Base-by-base conservation (phyloP, 2,888 invertebrate genomes). In the Anticlea derivata region DNA sequence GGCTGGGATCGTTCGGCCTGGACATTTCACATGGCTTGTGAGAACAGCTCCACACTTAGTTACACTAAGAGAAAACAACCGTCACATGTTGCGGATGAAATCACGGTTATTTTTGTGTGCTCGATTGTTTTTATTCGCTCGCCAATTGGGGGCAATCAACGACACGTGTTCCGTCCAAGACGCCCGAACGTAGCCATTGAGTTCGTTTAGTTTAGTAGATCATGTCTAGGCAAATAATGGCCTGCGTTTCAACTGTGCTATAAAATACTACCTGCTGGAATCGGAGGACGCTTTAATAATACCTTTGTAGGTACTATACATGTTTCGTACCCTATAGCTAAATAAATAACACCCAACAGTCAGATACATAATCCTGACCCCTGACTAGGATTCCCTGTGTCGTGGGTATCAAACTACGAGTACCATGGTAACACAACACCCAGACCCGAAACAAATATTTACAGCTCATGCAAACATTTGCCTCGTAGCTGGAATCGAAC, bases 121-220 rank as follows among this genome's bases (percentile, higher is more conserved):
- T 83, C 80, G 88, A 88, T 89, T 89, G 89, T 90, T 90, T 90
- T 90, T 89, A 90, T 90, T 90, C 84, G 88, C 75, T 82, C 86
- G 87, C 88, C 90, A 90, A 90, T 90, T 90, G 90, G 75, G 89
- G 88, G 83, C 90, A 89, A 90, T 90, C 89, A 90, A 68, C 75
- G 87, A 83, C 89, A 90, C 90, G 90, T 89, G 90, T 87, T 86
- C 73, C 79, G 80, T 67, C 65, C 70, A 77, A 84, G 84, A 82
- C 77, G 81, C 70, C 74, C 74, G 82, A 78, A 82, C 84, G 74
- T 76, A 73, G 68, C 82, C 74, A 85, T 84, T 86, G 78, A 84
- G 82, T 81, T 81, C 78, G 73, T 83, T 73, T 61, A 41, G 46
- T 27, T 50, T 50, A 45, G 37, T 45, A 41, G 34, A 61, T 50